phyloP scores from a whole-genome alignment of 2,888 invertebrate species.

The Drosophila parthenogenetica region DNA sequence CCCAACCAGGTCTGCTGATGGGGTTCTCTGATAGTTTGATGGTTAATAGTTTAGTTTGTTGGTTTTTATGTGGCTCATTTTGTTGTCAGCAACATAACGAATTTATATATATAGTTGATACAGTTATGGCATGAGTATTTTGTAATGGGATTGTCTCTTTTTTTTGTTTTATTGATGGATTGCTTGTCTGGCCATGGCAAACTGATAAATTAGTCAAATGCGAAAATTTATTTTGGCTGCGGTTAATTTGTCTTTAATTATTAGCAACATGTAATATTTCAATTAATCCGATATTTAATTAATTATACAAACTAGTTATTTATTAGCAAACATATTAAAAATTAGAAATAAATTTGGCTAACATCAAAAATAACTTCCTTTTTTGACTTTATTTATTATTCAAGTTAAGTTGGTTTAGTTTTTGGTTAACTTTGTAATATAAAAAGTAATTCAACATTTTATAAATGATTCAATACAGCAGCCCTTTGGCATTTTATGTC shows the following conservation, averaged over 20 bases:
- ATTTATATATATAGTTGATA: slow-evolving; percentile 4
- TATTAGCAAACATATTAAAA: slow-evolving; percentile 7
- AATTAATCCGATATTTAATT: slow-evolving; percentile 14
- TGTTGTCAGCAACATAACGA: slow-evolving; percentile 31
- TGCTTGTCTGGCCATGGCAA: not conserved
- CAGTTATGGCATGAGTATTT: slow-evolving; percentile 4
- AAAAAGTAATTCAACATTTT: too few relatives aligned
- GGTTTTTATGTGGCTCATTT: slow-evolving; percentile 55
- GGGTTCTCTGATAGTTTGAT: slow-evolving; percentile 37
- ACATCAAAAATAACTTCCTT: not conserved
- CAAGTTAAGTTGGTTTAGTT: too few relatives aligned
- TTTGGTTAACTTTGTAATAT: too few relatives aligned
- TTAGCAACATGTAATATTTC: slow-evolving; percentile 8
- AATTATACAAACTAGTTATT: not conserved
- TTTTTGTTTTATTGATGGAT: slow-evolving; percentile 15
- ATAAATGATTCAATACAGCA: too few relatives aligned
- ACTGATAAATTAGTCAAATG: slow-evolving; percentile 27
- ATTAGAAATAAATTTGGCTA: not conserved
- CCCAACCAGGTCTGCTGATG: slow-evolving; percentile 11
- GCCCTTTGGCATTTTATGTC: too few relatives aligned
- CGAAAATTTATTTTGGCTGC: slow-evolving; percentile 5
- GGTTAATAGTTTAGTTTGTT: slow-evolving; percentile 53
- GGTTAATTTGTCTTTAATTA: slow-evolving; percentile 30
- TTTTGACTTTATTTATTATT: not conserved
- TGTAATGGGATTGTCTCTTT: slow-evolving; percentile 3